Base-by-base conservation (phyloP, 2,113 vertebrate species). In the Gadus chalcogrammus region DNA sequence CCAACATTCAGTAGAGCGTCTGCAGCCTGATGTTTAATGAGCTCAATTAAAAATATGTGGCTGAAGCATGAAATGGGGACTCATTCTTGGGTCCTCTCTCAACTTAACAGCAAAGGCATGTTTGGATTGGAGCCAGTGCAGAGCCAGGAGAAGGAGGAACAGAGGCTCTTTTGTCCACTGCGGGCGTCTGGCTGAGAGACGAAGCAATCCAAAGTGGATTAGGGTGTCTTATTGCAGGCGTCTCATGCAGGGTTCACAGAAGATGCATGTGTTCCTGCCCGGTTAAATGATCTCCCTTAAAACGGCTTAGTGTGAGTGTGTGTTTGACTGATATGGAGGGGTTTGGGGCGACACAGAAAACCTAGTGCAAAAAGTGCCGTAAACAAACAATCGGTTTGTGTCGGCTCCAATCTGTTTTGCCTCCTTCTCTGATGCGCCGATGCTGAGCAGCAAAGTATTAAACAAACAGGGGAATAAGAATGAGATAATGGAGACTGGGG, bases 171-270 rank as follows among this genome's bases (percentile, higher is more conserved):
- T 22, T 61, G 59, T 61, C 42, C 42, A 48, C 2, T 2, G 8
- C 42, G 9, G 42, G 9, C 2, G 8, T 13, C 42, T 9, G 42
- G 42, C 12, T 13, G 42, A 48, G 2, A 48, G 11, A 48, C 2
- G 12, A 9, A 48, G 9, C 42, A 9, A 48, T 12, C 8, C 42
- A 48, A 13, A 48, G 0, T 48, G 11, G 42, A 48, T 48, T 13
- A 9, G 42, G 8, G 42, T 48, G 42, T 48, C 42, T 13, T 48
- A 48, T 13, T 48, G 42, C 8, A 13, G 11, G 11, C 2, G 42
- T 13, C 42, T 13, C 42, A 48, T 48, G 42, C 24, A 65, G 15
- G 13, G 12, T 64, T 69, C 64, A 74, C 61, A 73, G 68, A 16
- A 20, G 28, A 55, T 58, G 71, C 53, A 61, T 16, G 7, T 28